A percentile compares a stretch with the other conserved stretches of the same genome.
These are phyloP conservation scores for Laticauda laticaudata DNA, from an alignment of 2,113 vertebrate genomes.

Conservation along the genomic window DNA sequence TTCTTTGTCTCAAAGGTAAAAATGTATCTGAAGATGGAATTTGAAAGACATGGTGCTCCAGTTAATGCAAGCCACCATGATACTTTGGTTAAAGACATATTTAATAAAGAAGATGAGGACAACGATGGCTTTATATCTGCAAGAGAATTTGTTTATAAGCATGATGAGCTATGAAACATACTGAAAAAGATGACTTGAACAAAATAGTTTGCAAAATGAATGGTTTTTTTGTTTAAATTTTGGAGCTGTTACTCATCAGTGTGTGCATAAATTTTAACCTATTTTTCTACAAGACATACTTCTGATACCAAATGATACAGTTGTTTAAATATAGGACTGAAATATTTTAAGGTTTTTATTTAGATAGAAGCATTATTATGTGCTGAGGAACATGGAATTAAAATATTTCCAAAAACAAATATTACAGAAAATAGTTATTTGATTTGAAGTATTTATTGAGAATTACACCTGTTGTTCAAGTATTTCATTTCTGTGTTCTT, in stretches of 20 bases:
- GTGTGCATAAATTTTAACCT: not conserved
- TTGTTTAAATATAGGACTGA: conserved; percentile 47
- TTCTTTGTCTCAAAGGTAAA: conserved; percentile 79
- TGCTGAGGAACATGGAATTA: conserved; percentile 23
- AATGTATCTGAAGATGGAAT: conserved; percentile 90
- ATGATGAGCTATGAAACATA: conserved; percentile 85
- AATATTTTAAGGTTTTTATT: conserved; percentile 48
- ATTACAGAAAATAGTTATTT: conserved; percentile 33
- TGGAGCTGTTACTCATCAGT: conserved; percentile 38
- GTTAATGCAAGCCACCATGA: conserved; percentile 93
- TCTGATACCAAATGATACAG: conserved; percentile 44
- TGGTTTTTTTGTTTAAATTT: conserved; percentile 26
- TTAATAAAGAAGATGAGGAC: conserved; percentile 93
- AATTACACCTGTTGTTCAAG: not conserved
- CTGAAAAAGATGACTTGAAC: conserved; percentile 16
- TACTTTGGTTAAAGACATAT: conserved; percentile 89
- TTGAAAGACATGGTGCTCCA: conserved; percentile 86
- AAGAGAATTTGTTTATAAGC: conserved; percentile 93
- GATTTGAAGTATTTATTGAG: not conserved
- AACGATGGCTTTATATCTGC: conserved; percentile 93
- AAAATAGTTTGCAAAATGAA: conserved; percentile 40
- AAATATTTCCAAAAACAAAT: conserved; percentile 5
- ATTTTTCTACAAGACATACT: conserved; percentile 50
- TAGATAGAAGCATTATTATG: conserved; percentile 18
- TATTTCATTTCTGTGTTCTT: not conserved